Evolutionary conservation across 2,113 vertebrate genomes (phyloP), one percentile per base, ranked within the genome.

Genomic region (Acrocephalus kingi): DNA sequence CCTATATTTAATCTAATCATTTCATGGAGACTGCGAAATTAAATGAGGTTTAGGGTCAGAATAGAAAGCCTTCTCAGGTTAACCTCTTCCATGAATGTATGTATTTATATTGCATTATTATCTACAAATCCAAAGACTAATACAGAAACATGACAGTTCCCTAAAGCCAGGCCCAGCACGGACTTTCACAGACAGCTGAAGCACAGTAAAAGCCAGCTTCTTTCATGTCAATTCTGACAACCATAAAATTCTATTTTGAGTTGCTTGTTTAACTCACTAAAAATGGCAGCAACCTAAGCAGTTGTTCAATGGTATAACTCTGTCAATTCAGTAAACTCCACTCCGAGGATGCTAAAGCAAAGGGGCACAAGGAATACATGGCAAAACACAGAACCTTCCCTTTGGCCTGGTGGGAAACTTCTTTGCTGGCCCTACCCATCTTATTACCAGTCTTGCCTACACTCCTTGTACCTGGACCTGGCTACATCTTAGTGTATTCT

Each of bases 21-120:
- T 83, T 80, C 41, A 80, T 4, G 24, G 8, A 86, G 46, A 80
- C 16, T 48, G n/a, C 12, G 43, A 92, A 93, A 88, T 90, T 93
- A 93, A 93, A 95, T 63, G 83, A 92, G 46, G 51, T 61, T 93
- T 71, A 84, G 35, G 59, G 68, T 84, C 90, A 86, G 51, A 83
- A 94, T 0, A 80, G 25, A 52, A 92, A 88, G 27, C 18, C n/a
- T 54, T 66, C n/a, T 45, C n/a, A 66, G 24, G 46, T 48, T 48
- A 92, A 89, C 59, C 15, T 71, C n/a, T 74, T 83, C 78, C 37
- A 83, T 25, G 9, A 85, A 69, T 2, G 7, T 23, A 49, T 25
- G 5, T 72, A 49, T 30, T 87, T 56, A 67, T 35, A 49, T 7
- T 49, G 31, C 23, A 62, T 23, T 64, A n/a, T 25, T 49, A 79